Percentiles rank a stretch among this genome's conserved stretches.
These are phyloP conservation scores for Urocynchramus pylzowi DNA, from an alignment of 2,113 vertebrate species.

Conservation along the genomic window DNA sequence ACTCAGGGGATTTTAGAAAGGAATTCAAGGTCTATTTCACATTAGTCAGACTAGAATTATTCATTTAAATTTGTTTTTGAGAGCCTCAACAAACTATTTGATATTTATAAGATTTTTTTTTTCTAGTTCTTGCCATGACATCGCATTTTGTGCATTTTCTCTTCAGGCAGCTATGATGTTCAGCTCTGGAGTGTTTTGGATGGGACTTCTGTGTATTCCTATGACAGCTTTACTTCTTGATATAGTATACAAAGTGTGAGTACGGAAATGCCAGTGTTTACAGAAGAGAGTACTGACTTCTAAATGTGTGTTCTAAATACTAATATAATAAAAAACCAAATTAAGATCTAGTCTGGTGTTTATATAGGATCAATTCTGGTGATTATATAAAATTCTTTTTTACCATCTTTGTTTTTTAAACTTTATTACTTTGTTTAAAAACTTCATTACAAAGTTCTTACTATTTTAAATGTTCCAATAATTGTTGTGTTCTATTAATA, in stretches of 20 bases:
- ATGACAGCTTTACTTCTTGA: constrained; percentile 90
- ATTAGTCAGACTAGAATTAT: neutral
- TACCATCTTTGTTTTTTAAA: neutral
- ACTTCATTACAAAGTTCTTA: neutral
- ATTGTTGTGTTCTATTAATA: neutral
- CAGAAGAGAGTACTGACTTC: neutral
- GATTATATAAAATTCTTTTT: neutral
- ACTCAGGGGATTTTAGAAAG: neutral
- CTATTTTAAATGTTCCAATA: neutral
- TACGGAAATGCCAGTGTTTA: constrained; percentile 17
- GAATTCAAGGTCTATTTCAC: neutral
- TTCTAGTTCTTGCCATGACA: neutral
- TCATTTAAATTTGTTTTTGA: neutral
- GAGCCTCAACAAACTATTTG: neutral
- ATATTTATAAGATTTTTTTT: neutral
- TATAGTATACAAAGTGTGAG: constrained; percentile 94
- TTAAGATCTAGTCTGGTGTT: neutral
- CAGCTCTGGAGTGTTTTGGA: constrained; percentile 94
- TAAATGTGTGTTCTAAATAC: neutral
- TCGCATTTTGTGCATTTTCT: neutral
- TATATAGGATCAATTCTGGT: neutral
- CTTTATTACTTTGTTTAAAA: too few relatives aligned
- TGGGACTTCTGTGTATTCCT: constrained; percentile 91
- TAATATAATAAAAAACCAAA: neutral
- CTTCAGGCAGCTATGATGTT: constrained; percentile 92